Base-by-base conservation (phyloP, 2,113 vertebrate genomes). In the Entelurus aequoreus region DNA sequence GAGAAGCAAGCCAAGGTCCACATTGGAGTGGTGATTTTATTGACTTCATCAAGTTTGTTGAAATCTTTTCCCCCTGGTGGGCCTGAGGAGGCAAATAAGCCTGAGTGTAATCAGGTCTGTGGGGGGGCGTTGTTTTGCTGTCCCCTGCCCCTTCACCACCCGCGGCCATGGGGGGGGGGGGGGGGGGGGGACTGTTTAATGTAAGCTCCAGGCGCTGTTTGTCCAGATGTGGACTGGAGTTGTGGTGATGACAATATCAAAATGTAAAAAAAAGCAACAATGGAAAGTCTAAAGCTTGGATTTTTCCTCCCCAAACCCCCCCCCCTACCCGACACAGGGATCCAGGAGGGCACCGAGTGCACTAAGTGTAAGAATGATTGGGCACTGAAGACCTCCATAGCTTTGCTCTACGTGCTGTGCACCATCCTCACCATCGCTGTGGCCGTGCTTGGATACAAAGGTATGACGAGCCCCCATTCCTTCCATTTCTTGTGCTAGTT, bases 341-440 rank as follows among this genome's bases (percentile, higher is more conserved):
- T 98, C 89, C 95, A 98, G 78, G 96, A 98, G 88, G 94, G 94
- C 82, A 93, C 89, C 69, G 94, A 95, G 79, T 98, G 95, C 83
- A 97, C 93, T 42, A 98, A 95, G 78, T 98, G 95, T 88, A 96
- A 95, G 89, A 95, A 92, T 80, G 95, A 95, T 81, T 96, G 95
- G 95, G 92, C 92, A 3, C 88, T 98, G 89, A 98, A 98, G 90
- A 92, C 92, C 75, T 95, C 95, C 79, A 94, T 98, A 85, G 91
- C 94, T 62, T 84, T 96, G 54, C 84, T 98, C 36, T 98, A 98
- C 48, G 87, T 96, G 86, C 86, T 98, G 55, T 97, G 94, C 84
- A 92, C 92, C 58, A 84, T 98, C 63, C 88, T 98, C 79, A 95
- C 90, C 72, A 95, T 98, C 74, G 95, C 96, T 70, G 94, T 98